Evolutionary conservation across 2,797 vertebrate species (phyloP), one percentile per base, ranked within the genome.

Genomic region (Lerista edwardsae): DNA sequence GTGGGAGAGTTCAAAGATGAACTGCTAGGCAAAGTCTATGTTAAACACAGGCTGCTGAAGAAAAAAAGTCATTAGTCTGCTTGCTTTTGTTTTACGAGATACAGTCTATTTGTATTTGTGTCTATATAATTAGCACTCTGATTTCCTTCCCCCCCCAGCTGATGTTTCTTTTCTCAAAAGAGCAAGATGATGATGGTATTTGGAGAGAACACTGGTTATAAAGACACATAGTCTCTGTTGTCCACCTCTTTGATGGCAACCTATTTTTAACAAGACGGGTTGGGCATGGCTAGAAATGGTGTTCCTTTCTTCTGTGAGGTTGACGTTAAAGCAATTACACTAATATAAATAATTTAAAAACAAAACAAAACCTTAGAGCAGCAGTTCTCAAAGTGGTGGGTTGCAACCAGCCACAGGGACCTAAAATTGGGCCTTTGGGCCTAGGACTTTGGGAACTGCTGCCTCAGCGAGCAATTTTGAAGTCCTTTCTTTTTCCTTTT

Each of bases 391-490:
- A n/a, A n/a, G n/a, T n/a, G n/a, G n/a, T n/a, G n/a, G n/a, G n/a
- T n/a, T n/a, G n/a, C n/a, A n/a, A n/a, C n/a, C n/a, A n/a, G n/a
- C n/a, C n/a, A n/a, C n/a, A n/a, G n/a, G n/a, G n/a, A n/a, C n/a
- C n/a, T n/a, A n/a, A n/a, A n/a, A n/a, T n/a, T n/a, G n/a, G n/a
- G n/a, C n/a, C n/a, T n/a, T n/a, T n/a, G n/a, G n/a, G n/a, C n/a
- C n/a, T n/a, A n/a, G n/a, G n/a, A n/a, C n/a, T n/a, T n/a, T n/a
- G n/a, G n/a, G n/a, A n/a, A n/a, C n/a, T n/a, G n/a, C n/a, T n/a
- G n/a, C n/a, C n/a, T n/a, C n/a, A n/a, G n/a, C n/a, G 92, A 94
- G 89, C 34, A 86, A 92, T 92, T 86, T 89, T 84, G 51, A 90
- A 75, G 34, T 55, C 3, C 34, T 41, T 55, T 39, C 39, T 51